Conservation (phyloP, 2,113 vertebrate genomes). For the Petrocephalus zakoni region DNA sequence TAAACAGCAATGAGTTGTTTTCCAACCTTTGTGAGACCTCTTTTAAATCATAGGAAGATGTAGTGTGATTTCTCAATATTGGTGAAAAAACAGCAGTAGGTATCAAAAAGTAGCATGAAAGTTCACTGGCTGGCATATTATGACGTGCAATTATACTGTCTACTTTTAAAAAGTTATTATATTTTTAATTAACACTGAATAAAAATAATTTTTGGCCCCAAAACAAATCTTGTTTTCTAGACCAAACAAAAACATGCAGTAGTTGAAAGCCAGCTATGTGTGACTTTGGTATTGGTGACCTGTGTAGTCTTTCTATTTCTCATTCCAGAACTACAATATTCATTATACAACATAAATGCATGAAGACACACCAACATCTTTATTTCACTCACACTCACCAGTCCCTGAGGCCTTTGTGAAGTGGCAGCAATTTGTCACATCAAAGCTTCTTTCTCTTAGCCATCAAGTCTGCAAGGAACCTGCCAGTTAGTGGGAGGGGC, state of each 20-base stretch:
- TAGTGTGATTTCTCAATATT: not conserved
- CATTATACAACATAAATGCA: not conserved
- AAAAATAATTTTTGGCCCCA: not conserved
- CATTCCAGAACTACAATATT: not conserved
- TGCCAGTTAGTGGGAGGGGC: constrained; percentile 39
- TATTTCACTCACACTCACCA: constrained; percentile 20
- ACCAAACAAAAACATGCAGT: not conserved
- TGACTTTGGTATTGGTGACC: not conserved
- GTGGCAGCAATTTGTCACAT: not conserved
- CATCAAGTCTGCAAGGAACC: not conserved
- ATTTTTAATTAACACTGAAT: not conserved
- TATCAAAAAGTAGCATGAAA: not conserved
- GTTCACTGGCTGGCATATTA: not conserved
- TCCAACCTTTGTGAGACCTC: not conserved
- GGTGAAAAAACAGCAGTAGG: not conserved
- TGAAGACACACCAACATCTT: not conserved
- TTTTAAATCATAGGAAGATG: not conserved
- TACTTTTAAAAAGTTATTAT: not conserved
- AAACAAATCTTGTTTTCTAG: not conserved
- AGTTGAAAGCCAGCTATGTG: constrained; percentile 24
- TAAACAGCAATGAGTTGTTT: not conserved
- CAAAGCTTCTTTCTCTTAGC: not conserved
- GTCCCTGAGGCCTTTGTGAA: not conserved
- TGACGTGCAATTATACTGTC: not conserved
- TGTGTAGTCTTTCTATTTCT: not conserved